Evolutionary conservation across 2,113 vertebrate genomes (phyloP).

Genomic region (Nothoprocta perdicaria): DNA sequence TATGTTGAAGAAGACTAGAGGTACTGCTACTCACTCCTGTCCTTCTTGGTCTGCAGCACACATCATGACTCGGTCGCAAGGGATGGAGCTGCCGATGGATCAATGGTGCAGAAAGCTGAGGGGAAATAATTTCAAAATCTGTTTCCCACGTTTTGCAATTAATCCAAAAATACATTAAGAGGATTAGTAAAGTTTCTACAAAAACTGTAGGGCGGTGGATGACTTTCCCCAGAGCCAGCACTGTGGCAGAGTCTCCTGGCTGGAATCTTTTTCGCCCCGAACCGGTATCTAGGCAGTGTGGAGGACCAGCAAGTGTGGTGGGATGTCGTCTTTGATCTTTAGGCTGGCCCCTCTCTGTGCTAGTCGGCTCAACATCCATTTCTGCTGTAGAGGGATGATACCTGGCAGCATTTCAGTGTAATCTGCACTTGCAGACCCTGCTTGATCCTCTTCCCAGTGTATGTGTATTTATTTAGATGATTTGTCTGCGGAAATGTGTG

Average conservation of each 20-base stretch:
- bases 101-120: not conserved
- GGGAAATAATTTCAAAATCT: too few species aligned
- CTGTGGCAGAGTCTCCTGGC: too few species aligned
- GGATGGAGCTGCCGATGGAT: not conserved
- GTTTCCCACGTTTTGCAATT: not conserved
- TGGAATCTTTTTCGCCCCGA: too few species aligned
- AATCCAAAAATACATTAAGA: not conserved
- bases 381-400: not conserved
- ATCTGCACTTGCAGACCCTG: not conserved
- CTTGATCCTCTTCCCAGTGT: conserved; percentile 25
- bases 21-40: not conserved
- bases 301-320: too few species aligned
- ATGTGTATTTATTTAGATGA: conserved; percentile 45
- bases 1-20: not conserved
- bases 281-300: too few species aligned
- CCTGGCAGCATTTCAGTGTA: conserved; percentile 17
- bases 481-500: not conserved
- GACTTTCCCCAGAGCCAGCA: too few species aligned
- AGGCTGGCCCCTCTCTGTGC: not conserved
- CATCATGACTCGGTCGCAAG: not conserved
- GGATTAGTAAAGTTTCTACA: not conserved
- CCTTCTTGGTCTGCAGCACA: not conserved
- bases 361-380: not conserved
- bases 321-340: not conserved
- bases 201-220: fast-evolving